These are phyloP conservation scores for Coenobita brevimanus DNA, from an alignment of 1,140 invertebrate genomes.

Conservation along the genomic window DNA sequence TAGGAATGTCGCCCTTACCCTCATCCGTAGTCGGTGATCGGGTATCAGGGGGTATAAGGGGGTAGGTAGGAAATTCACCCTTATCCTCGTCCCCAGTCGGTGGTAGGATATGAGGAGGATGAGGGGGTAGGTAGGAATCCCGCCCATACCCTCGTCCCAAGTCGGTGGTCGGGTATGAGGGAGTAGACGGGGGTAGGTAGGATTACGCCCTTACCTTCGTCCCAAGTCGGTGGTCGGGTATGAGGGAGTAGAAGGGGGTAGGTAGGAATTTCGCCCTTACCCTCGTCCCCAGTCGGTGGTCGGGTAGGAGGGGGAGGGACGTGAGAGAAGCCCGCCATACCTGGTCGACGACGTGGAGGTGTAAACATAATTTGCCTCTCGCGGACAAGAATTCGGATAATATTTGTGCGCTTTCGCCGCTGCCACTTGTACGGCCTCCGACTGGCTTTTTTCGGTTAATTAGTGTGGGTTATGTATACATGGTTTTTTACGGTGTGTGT, in stretches of 20 bases:
- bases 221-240: too few relatives aligned
- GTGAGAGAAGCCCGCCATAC: slow-evolving; percentile 17
- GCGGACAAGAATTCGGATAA: slow-evolving; percentile 55
- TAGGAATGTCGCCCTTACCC: too few relatives aligned
- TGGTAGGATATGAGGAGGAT: not conserved
- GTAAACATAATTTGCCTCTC: slow-evolving; percentile 58
- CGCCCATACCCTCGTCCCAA: too few relatives aligned
- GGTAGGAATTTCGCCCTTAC: not conserved
- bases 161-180: too few relatives aligned
- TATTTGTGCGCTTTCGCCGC: slow-evolving; percentile 39
- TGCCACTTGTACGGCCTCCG: slow-evolving; percentile 3
- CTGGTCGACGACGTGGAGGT: not conserved
- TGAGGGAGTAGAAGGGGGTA: too few relatives aligned
- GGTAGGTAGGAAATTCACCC: not conserved
- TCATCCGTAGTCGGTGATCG: too few relatives aligned
- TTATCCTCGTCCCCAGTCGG: not conserved
- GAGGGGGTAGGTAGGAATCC: not conserved
- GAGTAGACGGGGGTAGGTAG: too few relatives aligned
- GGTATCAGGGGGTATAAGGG: too few relatives aligned
- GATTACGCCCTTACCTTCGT: too few relatives aligned
- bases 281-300: not conserved
- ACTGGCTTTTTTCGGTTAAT: not conserved
- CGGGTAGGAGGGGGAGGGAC: not conserved
- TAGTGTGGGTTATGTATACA: too few relatives aligned
- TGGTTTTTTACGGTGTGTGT: too few relatives aligned